phyloP scores from a whole-genome alignment of 1,140 invertebrate genomes.

The Ceratosolen fusciceps region DNA sequence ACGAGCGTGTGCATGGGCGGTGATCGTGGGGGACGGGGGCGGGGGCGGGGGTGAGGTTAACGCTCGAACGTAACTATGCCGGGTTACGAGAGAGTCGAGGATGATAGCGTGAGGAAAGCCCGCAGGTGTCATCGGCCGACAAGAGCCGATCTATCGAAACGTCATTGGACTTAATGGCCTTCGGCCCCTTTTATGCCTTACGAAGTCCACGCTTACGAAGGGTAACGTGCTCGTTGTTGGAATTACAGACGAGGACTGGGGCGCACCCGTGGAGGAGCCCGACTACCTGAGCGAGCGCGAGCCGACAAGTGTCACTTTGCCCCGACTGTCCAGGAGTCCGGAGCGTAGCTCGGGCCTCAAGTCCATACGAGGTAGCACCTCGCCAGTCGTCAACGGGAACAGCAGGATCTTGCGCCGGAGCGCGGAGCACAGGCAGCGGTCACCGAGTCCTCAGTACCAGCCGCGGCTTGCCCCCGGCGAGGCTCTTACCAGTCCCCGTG shows the following conservation, averaged over 20 bases:
- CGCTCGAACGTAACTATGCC: too few species aligned
- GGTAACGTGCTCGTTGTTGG: background rate
- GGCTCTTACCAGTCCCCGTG: constrained; percentile 73
- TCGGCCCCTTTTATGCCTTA: too few species aligned
- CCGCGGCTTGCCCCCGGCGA: constrained; percentile 62
- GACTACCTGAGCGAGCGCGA: constrained; percentile 62
- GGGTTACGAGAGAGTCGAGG: too few species aligned
- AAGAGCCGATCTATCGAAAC: too few species aligned
- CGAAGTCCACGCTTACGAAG: background rate
- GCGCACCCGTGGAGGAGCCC: constrained; percentile 61
- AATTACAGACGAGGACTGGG: constrained; percentile 69
- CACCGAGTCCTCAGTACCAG: constrained; percentile 71
- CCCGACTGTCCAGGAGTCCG: constrained; percentile 64
- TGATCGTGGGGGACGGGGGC: too few species aligned
- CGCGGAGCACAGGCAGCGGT: constrained; percentile 71
- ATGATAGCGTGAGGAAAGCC: too few species aligned
- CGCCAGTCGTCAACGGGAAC: constrained; percentile 44
- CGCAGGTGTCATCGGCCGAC: too few species aligned
- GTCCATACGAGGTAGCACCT: constrained; percentile 20
- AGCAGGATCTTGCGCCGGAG: constrained; percentile 56
- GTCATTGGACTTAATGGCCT: too few species aligned
- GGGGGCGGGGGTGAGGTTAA: too few species aligned
- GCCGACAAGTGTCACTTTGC: constrained; percentile 63
- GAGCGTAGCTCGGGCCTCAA: constrained; percentile 60
- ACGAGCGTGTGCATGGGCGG: too few species aligned